Conservation (phyloP, 2,888 invertebrate genomes). For the Apoderus coryli region DNA sequence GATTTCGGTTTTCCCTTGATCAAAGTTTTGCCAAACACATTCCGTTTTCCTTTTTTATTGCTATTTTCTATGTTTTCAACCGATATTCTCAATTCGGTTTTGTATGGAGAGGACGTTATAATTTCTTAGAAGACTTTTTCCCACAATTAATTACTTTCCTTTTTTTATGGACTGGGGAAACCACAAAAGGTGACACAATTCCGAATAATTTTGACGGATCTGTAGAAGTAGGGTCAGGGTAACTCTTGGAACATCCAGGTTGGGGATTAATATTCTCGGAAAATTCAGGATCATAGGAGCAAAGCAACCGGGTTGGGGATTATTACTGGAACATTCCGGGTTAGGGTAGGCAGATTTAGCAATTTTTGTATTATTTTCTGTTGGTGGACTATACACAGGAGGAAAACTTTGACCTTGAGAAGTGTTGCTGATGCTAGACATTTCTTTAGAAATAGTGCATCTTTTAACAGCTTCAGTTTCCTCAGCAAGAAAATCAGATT, state of each 20-base stretch:
- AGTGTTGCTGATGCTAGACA: slow-evolving; percentile 3
- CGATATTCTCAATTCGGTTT: slow-evolving; percentile 5
- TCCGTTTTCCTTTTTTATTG: slow-evolving; percentile 6
- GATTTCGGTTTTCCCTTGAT: slow-evolving; percentile 6
- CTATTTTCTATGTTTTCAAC: slow-evolving; percentile 7
- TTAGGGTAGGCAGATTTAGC: slow-evolving; percentile 3
- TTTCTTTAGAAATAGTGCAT: not conserved
- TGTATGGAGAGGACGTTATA: slow-evolving; percentile 7
- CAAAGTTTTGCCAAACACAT: slow-evolving; percentile 6
- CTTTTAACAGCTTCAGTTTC: slow-evolving; percentile 2
- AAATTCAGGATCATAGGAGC: not conserved
- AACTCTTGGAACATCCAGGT: slow-evolving; percentile 6
- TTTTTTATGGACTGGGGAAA: slow-evolving; percentile 4
- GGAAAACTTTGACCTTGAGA: slow-evolving; percentile 1
- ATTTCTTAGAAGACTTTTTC: slow-evolving; percentile 7
- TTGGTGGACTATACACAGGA: slow-evolving; percentile 4
- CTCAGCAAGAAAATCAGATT: slow-evolving; percentile 1
- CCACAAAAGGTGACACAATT: slow-evolving; percentile 4
- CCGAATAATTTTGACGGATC: slow-evolving; percentile 5
- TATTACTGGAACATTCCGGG: slow-evolving; percentile 1
- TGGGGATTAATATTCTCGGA: slow-evolving; percentile 2
- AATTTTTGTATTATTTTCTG: slow-evolving; percentile 4
- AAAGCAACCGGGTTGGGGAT: slow-evolving; percentile 1
- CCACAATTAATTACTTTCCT: slow-evolving; percentile 7
- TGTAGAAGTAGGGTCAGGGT: slow-evolving; percentile 4